Base-by-base conservation (phyloP, 2,797 vertebrate genomes). In the Schizopygopsis pylzovi region DNA sequence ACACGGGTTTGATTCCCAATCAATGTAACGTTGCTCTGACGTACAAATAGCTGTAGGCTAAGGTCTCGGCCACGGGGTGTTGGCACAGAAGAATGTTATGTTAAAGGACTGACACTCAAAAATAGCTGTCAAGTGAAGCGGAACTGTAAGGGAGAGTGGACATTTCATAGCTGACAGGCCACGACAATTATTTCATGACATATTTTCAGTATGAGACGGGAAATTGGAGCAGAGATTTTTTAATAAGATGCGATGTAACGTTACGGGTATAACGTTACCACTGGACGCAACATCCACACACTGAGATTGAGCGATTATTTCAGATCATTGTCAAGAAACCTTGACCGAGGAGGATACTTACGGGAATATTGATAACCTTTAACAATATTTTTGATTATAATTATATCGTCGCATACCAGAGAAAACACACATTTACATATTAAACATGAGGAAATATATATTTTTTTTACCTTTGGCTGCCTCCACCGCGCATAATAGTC, bases 391-490 rank as follows among this genome's bases (percentile, higher is more conserved):
- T 4, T 41, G 25, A 39, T 41, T 41, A 47, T 28, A 12, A 20
- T 22, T 41, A 75, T 7, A 25, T 43, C 3, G 18, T 54, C 61
- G 4, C 45, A 10, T 2, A 11, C n/a, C 28, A 54, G 2, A 70
- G 1, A 6, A 39, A 59, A 10, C 28, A 22, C 16, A 13, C 15
- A 8, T 49, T 41, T 5, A 25, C 7, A 12, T 80, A 80, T 49
- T 67, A 9, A 9, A 45, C 43, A 45, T 45, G 10, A 45, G 13
- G 4, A 10, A 13, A 39, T 49, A 81, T 15, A 37, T 47, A 28
- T 33, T 33, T 33, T 33, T 91, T 90, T 94, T 94, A 96, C 96
- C 96, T 96, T 96, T 96, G 83, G 94, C 92, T 85, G 95, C 94
- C 83, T 96, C 92, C 93, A 90, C 92, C 90, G 93, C 94, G 86